Evolutionary conservation across 1,140 invertebrate species (phyloP), one percentile per base, ranked within the genome.

Genomic region (Drosophila albomicans): DNA sequence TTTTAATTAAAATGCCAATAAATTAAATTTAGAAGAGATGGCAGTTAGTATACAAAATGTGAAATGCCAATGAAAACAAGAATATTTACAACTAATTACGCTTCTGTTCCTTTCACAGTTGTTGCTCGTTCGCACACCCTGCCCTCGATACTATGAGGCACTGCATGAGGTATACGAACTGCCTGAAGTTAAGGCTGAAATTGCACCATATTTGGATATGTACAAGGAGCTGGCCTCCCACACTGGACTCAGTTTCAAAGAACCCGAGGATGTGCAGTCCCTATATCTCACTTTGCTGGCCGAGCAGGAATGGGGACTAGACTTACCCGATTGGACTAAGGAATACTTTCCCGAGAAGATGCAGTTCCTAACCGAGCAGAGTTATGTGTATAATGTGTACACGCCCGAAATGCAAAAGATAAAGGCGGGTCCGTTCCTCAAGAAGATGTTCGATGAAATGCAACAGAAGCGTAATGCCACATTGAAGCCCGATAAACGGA

Each of bases 401-500:
- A 95, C 94, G 28, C 93, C 94, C 43, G 93, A 94, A 75, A 90
- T 96, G 69, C 94, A 94, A 61, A 93, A 94, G 88, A 92, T 96
- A 13, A 95, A 95, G 85, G 95, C 94, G 49, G 95, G 91, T 0
- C 93, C 94, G 8, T 92, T 96, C 32, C 75, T 97, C 3, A 95
- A 95, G 63, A 95, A 96, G 93, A 94, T 96, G 57, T 80, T 95
- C 1, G 79, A 91, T 0, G 95, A 95, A 79, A 95, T 95, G 94
- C 84, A 94, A 49, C 84, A 92, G 8, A 95, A 94, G 90, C 82
- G 90, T 3, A 81, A 93, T 2, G 93, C 90, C 15, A 93, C 64
- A 5, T 73, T 95, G 11, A 91, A 93, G n/a, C 94, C 94, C 1
- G 72, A 87, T 7, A 75, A 91, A 5, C 93, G 94, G 5, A 96